phyloP scores from a whole-genome alignment of 37 sponge, comb jelly and placozoan genomes.

The Amphimedon queenslandica region DNA sequence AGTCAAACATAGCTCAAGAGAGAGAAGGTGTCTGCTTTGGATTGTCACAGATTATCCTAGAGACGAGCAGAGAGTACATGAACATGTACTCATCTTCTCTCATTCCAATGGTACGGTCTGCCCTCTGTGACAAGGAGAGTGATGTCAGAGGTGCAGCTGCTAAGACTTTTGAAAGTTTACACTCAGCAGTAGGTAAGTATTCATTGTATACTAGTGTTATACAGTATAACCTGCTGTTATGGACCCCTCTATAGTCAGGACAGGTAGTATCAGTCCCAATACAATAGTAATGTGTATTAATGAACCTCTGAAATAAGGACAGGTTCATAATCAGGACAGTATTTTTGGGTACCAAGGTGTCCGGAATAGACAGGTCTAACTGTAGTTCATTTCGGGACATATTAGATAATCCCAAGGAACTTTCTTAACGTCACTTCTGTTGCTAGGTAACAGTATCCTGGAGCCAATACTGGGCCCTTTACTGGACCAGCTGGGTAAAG shows the following conservation, averaged over 20 bases:
- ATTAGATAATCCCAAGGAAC: too few species aligned
- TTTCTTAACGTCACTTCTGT: neutral
- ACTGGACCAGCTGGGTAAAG: constrained; percentile 43
- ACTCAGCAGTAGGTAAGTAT: constrained; percentile 84
- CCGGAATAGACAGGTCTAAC: too few species aligned
- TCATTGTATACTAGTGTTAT: too few species aligned
- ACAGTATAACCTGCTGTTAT: too few species aligned
- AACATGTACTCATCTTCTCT: constrained; percentile 73
- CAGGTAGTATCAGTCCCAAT: too few species aligned
- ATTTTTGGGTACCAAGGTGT: too few species aligned
- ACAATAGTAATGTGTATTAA: too few species aligned
- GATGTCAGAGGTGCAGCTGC: constrained; percentile 94
- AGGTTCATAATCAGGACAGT: too few species aligned
- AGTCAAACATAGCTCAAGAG: constrained; percentile 44
- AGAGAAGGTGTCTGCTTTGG: constrained; percentile 98
- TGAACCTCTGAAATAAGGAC: too few species aligned
- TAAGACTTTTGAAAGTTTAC: constrained; percentile 84
- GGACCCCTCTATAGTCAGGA: too few species aligned
- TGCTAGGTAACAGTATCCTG: constrained; percentile 64
- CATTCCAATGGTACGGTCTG: constrained; percentile 69
- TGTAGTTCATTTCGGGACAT: too few species aligned
- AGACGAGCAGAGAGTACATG: constrained; percentile 79
- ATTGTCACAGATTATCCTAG: constrained; percentile 89
- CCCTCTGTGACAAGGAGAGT: constrained; percentile 71
- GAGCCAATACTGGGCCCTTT: constrained; percentile 84